phyloP scores from a whole-genome alignment of 2,113 vertebrate species.

The Pardalotus punctatus region DNA sequence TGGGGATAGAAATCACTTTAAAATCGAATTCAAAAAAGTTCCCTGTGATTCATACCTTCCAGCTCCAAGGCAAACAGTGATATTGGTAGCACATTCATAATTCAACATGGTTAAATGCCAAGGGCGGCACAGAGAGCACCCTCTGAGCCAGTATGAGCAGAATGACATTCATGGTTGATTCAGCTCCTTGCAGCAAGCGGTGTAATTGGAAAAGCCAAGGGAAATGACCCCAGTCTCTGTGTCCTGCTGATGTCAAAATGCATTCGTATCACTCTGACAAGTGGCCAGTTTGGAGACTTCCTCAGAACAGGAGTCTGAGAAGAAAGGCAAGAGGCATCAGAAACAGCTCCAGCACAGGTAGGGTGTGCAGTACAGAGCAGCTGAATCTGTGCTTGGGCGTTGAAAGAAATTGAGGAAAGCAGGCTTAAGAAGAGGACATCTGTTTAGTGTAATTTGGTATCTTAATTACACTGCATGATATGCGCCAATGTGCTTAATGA shows the following conservation, averaged over 20 bases:
- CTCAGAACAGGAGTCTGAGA: conserved; percentile 4
- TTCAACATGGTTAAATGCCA: conserved; percentile 78
- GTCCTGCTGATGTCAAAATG: conserved; percentile 73
- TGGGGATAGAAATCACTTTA: conserved; percentile 33
- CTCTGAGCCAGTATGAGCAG: conserved; percentile 27
- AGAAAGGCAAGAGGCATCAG: neutral
- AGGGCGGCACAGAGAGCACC: conserved; percentile 53
- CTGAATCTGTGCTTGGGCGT: neutral
- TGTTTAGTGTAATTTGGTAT: neutral
- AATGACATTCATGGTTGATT: conserved; percentile 78
- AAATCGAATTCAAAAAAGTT: conserved; percentile 61
- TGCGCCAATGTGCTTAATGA: neutral
- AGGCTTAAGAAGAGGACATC: neutral
- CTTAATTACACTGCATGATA: neutral
- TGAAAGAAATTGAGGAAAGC: neutral
- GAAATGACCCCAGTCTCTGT: conserved; percentile 66
- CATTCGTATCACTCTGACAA: conserved; percentile 71
- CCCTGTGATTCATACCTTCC: conserved; percentile 62
- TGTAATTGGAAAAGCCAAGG: conserved; percentile 73
- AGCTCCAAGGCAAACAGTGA: conserved; percentile 70
- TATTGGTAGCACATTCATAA: conserved; percentile 76
- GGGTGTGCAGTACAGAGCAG: neutral
- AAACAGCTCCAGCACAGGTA: neutral
- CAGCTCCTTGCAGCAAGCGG: conserved; percentile 71
- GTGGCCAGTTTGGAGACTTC: conserved; percentile 42